Percentiles rank a stretch among this genome's conserved stretches.
These are phyloP conservation scores for Temnopleurus reevesii DNA, from an alignment of 53 echinoderm and acorn worm genomes.

Conservation along the genomic window DNA sequence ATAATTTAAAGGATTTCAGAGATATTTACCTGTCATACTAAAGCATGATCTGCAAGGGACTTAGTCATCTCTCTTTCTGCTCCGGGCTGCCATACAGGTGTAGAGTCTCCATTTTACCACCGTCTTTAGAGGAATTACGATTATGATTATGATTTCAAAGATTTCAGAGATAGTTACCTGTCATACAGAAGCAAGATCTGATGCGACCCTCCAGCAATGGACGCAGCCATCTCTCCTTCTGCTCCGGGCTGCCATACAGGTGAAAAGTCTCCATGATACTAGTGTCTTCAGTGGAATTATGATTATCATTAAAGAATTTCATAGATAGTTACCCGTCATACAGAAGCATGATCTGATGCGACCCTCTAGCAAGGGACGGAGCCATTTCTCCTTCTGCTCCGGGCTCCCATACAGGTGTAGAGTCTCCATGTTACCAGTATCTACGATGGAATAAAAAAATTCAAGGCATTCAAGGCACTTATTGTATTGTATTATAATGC, in stretches of 20 bases:
- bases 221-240: slow-evolving; percentile 86
- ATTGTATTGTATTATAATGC: no score
- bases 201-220: slow-evolving; percentile 89
- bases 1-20: no score
- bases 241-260: slow-evolving; percentile 79
- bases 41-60: slow-evolving; percentile 87
- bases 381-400: slow-evolving; percentile 88
- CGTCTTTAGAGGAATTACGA: no score
- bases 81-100: slow-evolving; percentile 81
- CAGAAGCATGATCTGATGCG: slow-evolving; percentile 84
- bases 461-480: no score
- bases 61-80: slow-evolving; percentile 87
- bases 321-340: slow-evolving; percentile 85
- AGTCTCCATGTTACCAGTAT: slow-evolving; percentile 98
- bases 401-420: slow-evolving; percentile 82
- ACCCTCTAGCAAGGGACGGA: slow-evolving; percentile 86
- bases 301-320: no score
- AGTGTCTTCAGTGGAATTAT: slow-evolving; percentile 66
- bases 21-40: slow-evolving; percentile 86
- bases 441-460: no score
- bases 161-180: slow-evolving; percentile 72
- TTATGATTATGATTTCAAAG: no score
- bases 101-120: slow-evolving; percentile 96
- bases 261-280: slow-evolving; percentile 97
- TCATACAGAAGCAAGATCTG: slow-evolving; percentile 92